These are phyloP conservation scores for Zaprionus taronus DNA, from an alignment of 1,140 invertebrate genomes.

Conservation along the genomic window DNA sequence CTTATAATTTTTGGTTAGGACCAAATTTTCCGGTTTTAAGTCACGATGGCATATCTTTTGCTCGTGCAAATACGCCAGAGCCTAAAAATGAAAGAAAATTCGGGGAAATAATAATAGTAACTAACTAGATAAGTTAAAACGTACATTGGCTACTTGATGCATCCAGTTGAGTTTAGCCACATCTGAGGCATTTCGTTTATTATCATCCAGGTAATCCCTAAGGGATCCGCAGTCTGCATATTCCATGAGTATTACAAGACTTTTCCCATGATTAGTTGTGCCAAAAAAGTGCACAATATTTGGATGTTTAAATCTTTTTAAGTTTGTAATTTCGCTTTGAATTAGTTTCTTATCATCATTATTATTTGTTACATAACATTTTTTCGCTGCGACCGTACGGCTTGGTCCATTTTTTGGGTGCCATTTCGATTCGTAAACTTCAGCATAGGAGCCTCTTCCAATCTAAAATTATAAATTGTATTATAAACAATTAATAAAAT, in stretches of 20 bases:
- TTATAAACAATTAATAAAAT: too few species aligned
- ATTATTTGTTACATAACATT: too few species aligned
- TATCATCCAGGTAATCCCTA: neutral
- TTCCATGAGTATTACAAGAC: neutral
- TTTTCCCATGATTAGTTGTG: neutral
- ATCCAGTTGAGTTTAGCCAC: slow-evolving; percentile 3
- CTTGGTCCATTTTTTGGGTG: too few species aligned
- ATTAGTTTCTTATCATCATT: neutral
- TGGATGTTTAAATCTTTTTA: neutral
- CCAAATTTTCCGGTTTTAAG: slow-evolving; percentile 5
- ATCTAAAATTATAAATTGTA: too few species aligned
- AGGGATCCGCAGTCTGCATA: slow-evolving; percentile 17
- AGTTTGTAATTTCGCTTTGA: neutral
- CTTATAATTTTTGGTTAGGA: neutral
- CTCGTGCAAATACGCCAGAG: neutral
- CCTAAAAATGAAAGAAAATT: neutral
- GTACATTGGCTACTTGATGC: neutral
- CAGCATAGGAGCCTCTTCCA: too few species aligned
- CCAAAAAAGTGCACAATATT: neutral
- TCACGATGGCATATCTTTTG: neutral
- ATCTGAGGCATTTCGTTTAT: neutral
- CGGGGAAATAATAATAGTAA: too few species aligned
- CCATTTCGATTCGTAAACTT: too few species aligned
- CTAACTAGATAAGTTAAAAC: neutral
- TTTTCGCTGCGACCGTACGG: too few species aligned